Percentiles rank a stretch among this genome's conserved stretches.
Conservation (phyloP, 2,797 vertebrate genomes). For the Sternarchorhynchus goeldii region DNA sequence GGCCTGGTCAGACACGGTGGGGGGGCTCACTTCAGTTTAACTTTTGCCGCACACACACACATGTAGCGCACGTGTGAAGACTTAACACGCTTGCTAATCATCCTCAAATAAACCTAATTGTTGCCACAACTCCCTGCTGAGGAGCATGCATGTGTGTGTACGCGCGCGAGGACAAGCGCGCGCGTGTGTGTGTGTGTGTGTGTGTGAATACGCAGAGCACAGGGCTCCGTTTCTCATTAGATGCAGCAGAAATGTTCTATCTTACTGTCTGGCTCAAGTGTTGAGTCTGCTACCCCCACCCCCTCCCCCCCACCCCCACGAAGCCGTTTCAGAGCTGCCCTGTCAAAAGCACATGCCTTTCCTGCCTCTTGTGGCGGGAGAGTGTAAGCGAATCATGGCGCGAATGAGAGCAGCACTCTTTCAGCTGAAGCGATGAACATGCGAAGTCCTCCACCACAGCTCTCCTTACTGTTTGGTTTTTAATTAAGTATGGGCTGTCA, state of each 20-base stretch:
- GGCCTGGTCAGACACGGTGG: conserved; percentile 27
- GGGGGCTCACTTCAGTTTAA: neutral
- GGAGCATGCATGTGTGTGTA: conserved; percentile 30
- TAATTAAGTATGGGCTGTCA: conserved; percentile 29
- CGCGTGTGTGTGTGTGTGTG: conserved; percentile 34
- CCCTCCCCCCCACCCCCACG: conserved; percentile 65
- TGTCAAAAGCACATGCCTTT: conserved; percentile 72
- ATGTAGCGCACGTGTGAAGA: conserved; percentile 40
- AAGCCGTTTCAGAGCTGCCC: conserved; percentile 76
- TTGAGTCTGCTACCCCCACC: conserved; percentile 57
- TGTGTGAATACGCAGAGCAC: neutral
- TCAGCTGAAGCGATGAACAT: conserved; percentile 14
- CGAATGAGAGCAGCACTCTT: conserved; percentile 64
- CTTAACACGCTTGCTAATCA: conserved; percentile 64
- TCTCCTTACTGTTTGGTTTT: conserved; percentile 5
- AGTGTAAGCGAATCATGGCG: conserved; percentile 46
- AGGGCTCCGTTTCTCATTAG: conserved; percentile 58
- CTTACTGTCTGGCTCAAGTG: conserved; percentile 44
- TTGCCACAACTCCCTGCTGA: conserved; percentile 59
- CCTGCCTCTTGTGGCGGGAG: conserved; percentile 59
- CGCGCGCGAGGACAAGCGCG: conserved; percentile 21
- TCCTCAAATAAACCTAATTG: conserved; percentile 62
- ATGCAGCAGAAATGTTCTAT: conserved; percentile 52
- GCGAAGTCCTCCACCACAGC: neutral
- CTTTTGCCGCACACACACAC: conserved; percentile 51